Conservation (phyloP, 2,113 vertebrate species). For the Pedionomus torquatus region DNA sequence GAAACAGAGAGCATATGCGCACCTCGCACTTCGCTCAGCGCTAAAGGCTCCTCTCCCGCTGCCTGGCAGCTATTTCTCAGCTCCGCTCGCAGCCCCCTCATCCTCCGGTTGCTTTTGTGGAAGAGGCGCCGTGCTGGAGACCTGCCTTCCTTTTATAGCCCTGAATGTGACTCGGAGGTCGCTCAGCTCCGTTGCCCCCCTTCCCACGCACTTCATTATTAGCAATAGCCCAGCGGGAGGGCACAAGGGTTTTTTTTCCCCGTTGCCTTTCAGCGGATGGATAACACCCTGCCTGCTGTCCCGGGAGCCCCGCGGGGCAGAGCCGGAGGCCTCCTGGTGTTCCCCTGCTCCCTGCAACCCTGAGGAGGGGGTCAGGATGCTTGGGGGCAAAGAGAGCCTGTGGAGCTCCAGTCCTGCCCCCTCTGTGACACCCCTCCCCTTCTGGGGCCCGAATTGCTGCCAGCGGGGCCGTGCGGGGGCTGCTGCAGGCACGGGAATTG, state of each 20-base stretch:
- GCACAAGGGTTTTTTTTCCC: neutral
- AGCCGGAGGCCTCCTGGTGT: neutral
- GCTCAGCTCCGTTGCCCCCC: neutral
- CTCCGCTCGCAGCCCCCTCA: slow-evolving; percentile 56
- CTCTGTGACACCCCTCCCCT: neutral
- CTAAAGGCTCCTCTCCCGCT: slow-evolving; percentile 54
- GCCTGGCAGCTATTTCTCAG: slow-evolving; percentile 64
- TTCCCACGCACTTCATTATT: neutral
- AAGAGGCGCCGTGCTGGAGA: slow-evolving; percentile 52
- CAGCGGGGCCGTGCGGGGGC: rapidly evolving
- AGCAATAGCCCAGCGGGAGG: neutral
- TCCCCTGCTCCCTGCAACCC: neutral
- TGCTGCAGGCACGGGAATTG: rapidly evolving
- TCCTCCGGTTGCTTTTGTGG: slow-evolving; percentile 62
- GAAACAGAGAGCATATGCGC: slow-evolving; percentile 61
- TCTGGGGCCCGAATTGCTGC: neutral
- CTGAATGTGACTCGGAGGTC: slow-evolving; percentile 51
- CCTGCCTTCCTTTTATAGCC: slow-evolving; percentile 65
- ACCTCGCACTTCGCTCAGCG: slow-evolving; percentile 27
- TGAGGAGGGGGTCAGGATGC: neutral
- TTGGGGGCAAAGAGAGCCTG: neutral
- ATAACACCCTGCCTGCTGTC: neutral
- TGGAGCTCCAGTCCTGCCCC: neutral
- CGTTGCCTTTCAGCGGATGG: neutral
- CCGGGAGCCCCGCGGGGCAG: neutral